Conservation (phyloP, 2,888 invertebrate species). For the Blastobasis adustella region DNA sequence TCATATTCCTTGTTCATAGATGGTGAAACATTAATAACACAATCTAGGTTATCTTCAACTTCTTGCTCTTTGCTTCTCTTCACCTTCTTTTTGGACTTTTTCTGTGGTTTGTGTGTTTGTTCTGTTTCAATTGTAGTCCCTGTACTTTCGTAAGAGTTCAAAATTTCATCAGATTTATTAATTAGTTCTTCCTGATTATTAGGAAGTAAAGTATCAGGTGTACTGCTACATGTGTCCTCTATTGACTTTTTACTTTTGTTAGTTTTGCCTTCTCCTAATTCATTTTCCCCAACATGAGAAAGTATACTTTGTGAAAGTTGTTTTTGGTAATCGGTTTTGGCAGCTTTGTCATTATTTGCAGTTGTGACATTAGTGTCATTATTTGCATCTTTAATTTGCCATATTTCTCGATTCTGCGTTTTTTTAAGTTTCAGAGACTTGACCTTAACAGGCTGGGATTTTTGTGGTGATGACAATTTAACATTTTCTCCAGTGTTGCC, state of each 20-base stretch:
- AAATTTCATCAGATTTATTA: conserved; percentile 3
- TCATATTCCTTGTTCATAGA: background rate
- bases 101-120: too few species aligned
- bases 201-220: conserved; percentile 46
- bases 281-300: conserved; percentile 6
- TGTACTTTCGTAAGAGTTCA: conserved; percentile 2
- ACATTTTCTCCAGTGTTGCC: conserved; percentile 2
- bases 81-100: too few species aligned
- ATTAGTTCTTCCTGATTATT: conserved; percentile 56
- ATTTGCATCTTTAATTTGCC: conserved; percentile 5
- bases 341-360: conserved; percentile 4
- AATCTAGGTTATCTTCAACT: too few species aligned
- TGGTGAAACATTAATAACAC: too few species aligned
- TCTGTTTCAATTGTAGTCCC: background rate
- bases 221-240: conserved; percentile 28
- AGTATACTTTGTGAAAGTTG: background rate
- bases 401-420: conserved; percentile 7
- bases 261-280: too few species aligned
- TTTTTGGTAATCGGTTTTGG: background rate
- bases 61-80: too few species aligned
- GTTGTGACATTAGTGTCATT: conserved; percentile 1
- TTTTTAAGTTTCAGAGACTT: conserved; percentile 12
- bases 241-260: conserved; percentile 1
- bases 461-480: conserved; percentile 2
- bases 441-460: conserved; percentile 6